phyloP scores from a whole-genome alignment of 1,140 invertebrate genomes.

The Leptinotarsa undecemlineata region DNA sequence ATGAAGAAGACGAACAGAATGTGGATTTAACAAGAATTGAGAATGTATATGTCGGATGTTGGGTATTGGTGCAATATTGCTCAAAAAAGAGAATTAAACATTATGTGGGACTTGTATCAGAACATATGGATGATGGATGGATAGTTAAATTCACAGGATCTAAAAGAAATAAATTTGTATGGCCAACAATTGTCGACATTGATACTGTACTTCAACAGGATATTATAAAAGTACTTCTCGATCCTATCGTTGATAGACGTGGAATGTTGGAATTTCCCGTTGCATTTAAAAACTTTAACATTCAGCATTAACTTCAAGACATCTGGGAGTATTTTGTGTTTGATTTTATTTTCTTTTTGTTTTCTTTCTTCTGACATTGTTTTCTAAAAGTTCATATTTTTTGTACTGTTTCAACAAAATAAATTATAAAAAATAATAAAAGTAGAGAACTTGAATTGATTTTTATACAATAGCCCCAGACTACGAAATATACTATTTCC shows the following conservation, averaged over 20 bases:
- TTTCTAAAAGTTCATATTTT: neutral
- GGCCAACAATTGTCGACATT: neutral
- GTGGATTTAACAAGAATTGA: neutral
- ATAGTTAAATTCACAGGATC: neutral
- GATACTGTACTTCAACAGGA: conserved; percentile 4
- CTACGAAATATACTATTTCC: neutral
- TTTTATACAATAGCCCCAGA: neutral
- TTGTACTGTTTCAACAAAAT: neutral
- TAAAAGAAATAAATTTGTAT: neutral
- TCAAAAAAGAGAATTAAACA: neutral
- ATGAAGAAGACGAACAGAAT: neutral
- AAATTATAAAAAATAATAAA: neutral
- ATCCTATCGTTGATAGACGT: neutral
- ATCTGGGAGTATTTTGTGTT: neutral
- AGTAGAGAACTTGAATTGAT: neutral
- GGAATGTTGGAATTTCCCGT: neutral
- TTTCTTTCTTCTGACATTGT: neutral
- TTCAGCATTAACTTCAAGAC: neutral
- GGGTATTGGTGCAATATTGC: neutral
- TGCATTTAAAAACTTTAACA: neutral
- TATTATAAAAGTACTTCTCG: neutral
- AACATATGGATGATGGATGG: neutral
- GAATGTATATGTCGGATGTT: neutral
- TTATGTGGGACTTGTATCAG: neutral
- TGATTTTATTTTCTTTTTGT: neutral